Base-by-base conservation (phyloP, 2,888 invertebrate species). In the Pegoplata infirma region DNA sequence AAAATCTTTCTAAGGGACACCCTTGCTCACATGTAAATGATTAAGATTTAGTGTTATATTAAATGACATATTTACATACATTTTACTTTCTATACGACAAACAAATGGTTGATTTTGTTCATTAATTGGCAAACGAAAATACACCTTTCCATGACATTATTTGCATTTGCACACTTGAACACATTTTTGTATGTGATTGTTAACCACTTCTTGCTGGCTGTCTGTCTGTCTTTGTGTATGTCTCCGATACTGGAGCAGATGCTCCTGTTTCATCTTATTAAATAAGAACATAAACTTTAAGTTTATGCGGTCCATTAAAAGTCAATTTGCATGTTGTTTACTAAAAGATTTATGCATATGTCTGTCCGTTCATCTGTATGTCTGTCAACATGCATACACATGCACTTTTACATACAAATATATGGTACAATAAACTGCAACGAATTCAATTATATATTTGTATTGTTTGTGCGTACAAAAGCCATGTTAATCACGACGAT, bases 271-370 rank as follows among this genome's bases (percentile, higher is more conserved):
- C 40, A 58, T 64, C 64, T 55, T 64, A 63, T 66, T 74, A 74
- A 69, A 78, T 55, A 46, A 69, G 64, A 69, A 58, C 59, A 61
- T 55, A 74, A n/a, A 79, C 69, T 73, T 59, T 19, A 73, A 58
- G 58, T 74, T 74, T 74, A 74, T 66, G 63, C 66, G 59, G 68
- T 79, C 74, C 78, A 74, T 79, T 79, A 74, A 79, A 79, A 79
- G 69, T 74, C 78, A 74, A 79, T 79, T 79, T 79, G 78, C 78
- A 79, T 79, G 78, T 79, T 79, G 78, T 74, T 79, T 55, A 71
- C 40, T 49, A 47, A 44, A 61, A 74, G 74, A 79, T 79, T 79
- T 74, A 79, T 79, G 78, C 64, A 69, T 79, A 40, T 64, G 46
- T 44, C 55, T 36, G 66, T 71, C 53, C 21, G 25, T 36, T n/a